Base-by-base conservation (phyloP, 2,888 invertebrate genomes). In the Plemyria rubiginata region DNA sequence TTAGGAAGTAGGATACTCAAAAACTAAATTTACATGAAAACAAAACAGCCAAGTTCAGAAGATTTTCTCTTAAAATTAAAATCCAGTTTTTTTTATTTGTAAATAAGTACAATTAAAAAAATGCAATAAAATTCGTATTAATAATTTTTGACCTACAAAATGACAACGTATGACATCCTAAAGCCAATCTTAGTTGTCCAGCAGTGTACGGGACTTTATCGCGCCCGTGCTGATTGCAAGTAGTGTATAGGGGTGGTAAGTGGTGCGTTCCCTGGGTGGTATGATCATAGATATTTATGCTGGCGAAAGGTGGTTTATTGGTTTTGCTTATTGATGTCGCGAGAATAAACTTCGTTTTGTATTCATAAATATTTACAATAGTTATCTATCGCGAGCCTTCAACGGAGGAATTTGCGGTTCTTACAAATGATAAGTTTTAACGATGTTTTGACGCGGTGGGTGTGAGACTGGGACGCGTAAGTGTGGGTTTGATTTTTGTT, bases 121-220 rank as follows among this genome's bases (percentile, higher is more conserved):
- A n/a, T n/a, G n/a, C n/a, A n/a, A n/a, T n/a, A 22, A 22, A 22
- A 22, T 22, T 22, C 22, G 3, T 22, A 22, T 3, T 3, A 2
- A 22, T 22, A 22, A 22, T 22, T 22, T 22, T 22, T 1, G 3
- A 22, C 22, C 22, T 3, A 2, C 36, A 38, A 11, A 3, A 8
- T 38, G 5, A 40, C 45, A n/a, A n/a, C n/a, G n/a, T n/a, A n/a
- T n/a, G n/a, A 32, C 15, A 38, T 48, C 40, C n/a, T 36, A 28
- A 40, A n/a, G 5, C 5, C 36, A 9, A 4, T 32, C 38, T 22
- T 13, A 55, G 13, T 48, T 67, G 72, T 66, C 68, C 59, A 41
- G 62, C 70, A 76, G 62, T 74, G 66, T 75, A 79, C 75, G 71
- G 72, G 65, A 72, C 73, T 71, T 72, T 70, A 67, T 70, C 66